Evolutionary conservation across 2,888 invertebrate genomes (phyloP).

Genomic region (Helicoverpa assulta): DNA sequence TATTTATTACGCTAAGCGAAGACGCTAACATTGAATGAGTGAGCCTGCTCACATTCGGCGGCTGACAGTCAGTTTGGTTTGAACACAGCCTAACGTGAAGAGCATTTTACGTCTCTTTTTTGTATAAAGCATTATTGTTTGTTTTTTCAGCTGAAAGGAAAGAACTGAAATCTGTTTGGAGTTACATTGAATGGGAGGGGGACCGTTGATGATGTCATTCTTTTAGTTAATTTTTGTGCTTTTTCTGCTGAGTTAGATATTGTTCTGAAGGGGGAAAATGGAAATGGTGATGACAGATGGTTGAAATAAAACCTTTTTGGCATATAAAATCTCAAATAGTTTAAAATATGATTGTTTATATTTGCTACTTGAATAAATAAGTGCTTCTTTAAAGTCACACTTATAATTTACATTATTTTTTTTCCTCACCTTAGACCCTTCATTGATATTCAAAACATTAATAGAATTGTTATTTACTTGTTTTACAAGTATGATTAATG

Average conservation of each 20-base stretch:
- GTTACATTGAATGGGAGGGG: constrained; percentile 23
- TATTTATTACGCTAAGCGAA: too few relatives aligned
- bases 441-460: constrained; percentile 17
- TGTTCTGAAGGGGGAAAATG: neutral
- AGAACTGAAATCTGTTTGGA: constrained; percentile 24
- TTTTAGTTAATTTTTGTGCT: constrained; percentile 2
- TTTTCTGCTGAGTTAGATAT: constrained; percentile 1
- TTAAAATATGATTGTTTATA: neutral
- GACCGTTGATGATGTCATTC: constrained; percentile 23
- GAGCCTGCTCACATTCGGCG: too few relatives aligned
- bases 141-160: neutral
- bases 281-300: too few relatives aligned
- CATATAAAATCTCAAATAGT: neutral
- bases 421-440: constrained; percentile 10
- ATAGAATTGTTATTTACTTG: constrained; percentile 15
- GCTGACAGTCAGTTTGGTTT: too few relatives aligned
- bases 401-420: constrained; percentile 1
- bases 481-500: constrained; percentile 2
- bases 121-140: constrained; percentile 11
- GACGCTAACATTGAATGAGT: too few relatives aligned
- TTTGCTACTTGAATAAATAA: neutral
- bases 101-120: constrained; percentile 33
- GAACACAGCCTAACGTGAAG: constrained; percentile 3
- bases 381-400: neutral
- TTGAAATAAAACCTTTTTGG: too few relatives aligned